Percentiles rank a stretch among this genome's conserved stretches.
Conservation (phyloP, 2,888 invertebrate species). For the Drosophila affinis region DNA sequence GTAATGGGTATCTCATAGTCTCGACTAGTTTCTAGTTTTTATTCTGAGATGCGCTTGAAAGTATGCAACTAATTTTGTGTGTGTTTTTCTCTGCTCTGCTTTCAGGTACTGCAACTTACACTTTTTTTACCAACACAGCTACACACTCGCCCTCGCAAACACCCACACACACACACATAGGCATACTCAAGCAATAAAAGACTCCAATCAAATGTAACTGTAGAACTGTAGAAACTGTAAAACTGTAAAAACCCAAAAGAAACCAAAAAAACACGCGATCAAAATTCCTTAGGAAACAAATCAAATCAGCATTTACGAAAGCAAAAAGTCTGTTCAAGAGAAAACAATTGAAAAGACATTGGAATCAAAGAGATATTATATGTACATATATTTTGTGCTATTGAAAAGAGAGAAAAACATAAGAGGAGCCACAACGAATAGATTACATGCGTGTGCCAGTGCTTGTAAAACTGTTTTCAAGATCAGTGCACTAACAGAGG, state of each 20-base stretch:
- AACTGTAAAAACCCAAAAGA: conserved; percentile 1
- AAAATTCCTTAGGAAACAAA: conserved; percentile 26
- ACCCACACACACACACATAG: conserved; percentile 16
- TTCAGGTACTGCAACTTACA: conserved; percentile 69
- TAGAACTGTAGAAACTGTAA: conserved; percentile 5
- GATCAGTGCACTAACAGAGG: conserved; percentile 6
- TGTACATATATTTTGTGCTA: neutral
- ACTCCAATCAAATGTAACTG: conserved; percentile 39
- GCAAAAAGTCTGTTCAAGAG: conserved; percentile 48
- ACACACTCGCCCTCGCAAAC: conserved; percentile 16
- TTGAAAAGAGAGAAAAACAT: neutral
- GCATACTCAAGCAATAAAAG: conserved; percentile 66
- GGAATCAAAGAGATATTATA: conserved; percentile 12
- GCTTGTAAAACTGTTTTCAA: conserved; percentile 28
- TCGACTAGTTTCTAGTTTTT: neutral
- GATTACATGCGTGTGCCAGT: conserved; percentile 2
- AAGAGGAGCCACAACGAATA: conserved; percentile 5
- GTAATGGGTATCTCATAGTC: neutral
- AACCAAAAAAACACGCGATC: conserved; percentile 8
- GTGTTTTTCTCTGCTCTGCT: conserved; percentile 10
- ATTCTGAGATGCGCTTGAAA: neutral
- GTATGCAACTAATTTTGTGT: conserved; percentile 34
- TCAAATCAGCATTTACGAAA: conserved; percentile 63
- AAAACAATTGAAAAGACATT: neutral
- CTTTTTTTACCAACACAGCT: conserved; percentile 35